Base-by-base conservation (phyloP, 2,797 vertebrate species). In the Heliangelus exortis region DNA sequence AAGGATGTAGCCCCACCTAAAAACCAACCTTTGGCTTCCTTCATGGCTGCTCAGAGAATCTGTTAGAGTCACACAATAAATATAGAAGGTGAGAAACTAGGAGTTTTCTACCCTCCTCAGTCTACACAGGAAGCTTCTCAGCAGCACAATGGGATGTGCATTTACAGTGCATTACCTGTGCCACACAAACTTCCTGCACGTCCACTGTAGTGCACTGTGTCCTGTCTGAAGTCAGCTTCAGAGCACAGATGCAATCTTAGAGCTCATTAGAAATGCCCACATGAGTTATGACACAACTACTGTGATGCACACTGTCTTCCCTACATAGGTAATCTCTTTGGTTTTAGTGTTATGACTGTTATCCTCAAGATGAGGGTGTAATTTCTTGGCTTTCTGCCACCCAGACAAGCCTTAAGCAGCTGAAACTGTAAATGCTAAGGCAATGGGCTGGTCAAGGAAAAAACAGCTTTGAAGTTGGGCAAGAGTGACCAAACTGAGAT, bases 301-400 rank as follows among this genome's bases (percentile, higher is more conserved):
- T 48, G 61, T 65, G 57, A 92, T 65, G 71, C 66, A 61, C 3
- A 1, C 77, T n/a, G n/a, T 13, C 79, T 72, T 83, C 95, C 69
- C 62, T 63, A 58, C 34, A 50, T 11, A 41, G 83, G 62, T 78
- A 29, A 91, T 50, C 68, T 73, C 62, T 50, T 85, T 81, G 79
- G 76, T 33, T 86, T 86, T 36, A 43, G 59, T 47, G 66, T 63
- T 45, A 3, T 59, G 87, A 92, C 73, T 92, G 69, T 15, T 55
- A 84, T 36, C 76, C 91, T 93, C 23, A 51, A 84, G 69, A 76
- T 8, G 39, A 95, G 75, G 82, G 15, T 84, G 87, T 89, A n/a
- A 96, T 82, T 95, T 76, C 92, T 84, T 96, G 95, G 95, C 94
- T 61, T 65, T 15, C 80, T 81, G 95, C 91, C 95, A 93, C 36